Evolutionary conservation across 2,888 invertebrate genomes (phyloP), one percentile per base, ranked within the genome.

Genomic region (Liposcelis brunnea): DNA sequence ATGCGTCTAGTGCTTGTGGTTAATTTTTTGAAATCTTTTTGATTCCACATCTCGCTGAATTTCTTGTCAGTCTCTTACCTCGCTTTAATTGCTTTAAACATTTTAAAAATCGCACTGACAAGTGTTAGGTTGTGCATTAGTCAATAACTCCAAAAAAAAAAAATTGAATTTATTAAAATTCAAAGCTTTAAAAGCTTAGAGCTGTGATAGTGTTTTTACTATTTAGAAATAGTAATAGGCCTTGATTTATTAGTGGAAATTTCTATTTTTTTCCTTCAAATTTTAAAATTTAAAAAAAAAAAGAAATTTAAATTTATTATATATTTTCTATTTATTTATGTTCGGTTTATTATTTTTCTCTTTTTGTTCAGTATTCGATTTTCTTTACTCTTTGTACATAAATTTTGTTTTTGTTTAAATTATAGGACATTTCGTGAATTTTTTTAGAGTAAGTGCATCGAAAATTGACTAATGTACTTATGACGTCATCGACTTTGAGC

Each of bases 181-280:
- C 21, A 40, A 40, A 21, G 19, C 21, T 40, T 40, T 19, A 40
- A 19, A 40, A 19, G 40, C 40, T 40, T 57, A 62, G 62, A 63
- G 64, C 64, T 64, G 64, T 64, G 64, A 64, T 64, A 64, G 63
- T 60, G 55, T 58, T 53, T 52, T 54, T 55, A 55, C 52, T 49
- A 52, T 51, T 53, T 55, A 55, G 55, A 18, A 35, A 37, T 43
- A 35, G 34, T 46, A 43, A 33, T 46, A 42, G 33, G 21, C 43
- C 43, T 46, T 40, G 40, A 19, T 40, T 19, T 40, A 11, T 35
- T 15, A 35, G 35, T 14, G 40, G 12, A 40, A 40, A 19, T 14
- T 40, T 18, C 5, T 40, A 19, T 40, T 40, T 40, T 40, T 19
- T 40, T 40, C 10, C 6, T 35, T 10, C 7, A 35, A 35, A 14